phyloP scores from a whole-genome alignment of 1,140 invertebrate genomes.

The Callitettix versicolor region DNA sequence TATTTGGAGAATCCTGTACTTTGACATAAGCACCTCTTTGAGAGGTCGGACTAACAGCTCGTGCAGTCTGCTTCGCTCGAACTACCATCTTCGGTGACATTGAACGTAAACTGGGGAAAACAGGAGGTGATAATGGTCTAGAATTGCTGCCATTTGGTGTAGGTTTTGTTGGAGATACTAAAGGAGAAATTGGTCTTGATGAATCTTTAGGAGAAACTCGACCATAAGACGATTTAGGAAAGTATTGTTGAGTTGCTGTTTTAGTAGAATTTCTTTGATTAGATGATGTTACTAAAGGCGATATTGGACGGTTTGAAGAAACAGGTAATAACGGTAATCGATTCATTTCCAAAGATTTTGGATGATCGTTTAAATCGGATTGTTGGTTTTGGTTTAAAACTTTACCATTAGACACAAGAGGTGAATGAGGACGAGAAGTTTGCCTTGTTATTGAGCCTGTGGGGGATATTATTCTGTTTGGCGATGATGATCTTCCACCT shows the following conservation, averaged over 20 bases:
- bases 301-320: constrained; percentile 11
- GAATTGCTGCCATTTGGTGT: neutral
- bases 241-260: constrained; percentile 15
- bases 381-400: neutral
- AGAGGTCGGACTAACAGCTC: constrained; percentile 15
- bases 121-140: constrained; percentile 14
- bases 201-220: neutral
- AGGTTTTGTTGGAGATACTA: constrained; percentile 15
- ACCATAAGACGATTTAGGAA: constrained; percentile 14
- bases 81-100: constrained; percentile 23
- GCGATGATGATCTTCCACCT: neutral
- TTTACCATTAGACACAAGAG: constrained; percentile 4
- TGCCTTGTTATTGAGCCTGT: neutral
- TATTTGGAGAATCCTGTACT: constrained; percentile 20
- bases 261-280: constrained; percentile 10
- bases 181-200: constrained; percentile 18
- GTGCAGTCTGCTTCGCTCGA: constrained; percentile 15
- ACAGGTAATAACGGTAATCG: constrained; percentile 9
- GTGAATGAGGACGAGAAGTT: neutral
- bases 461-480: constrained; percentile 10
- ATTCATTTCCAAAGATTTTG: neutral
- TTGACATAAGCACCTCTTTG: constrained; percentile 26
- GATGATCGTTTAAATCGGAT: no score
- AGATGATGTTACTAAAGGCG: constrained; percentile 10
- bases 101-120: constrained; percentile 10